A percentile compares a stretch with the other conserved stretches of the same genome.
Evolutionary conservation across 2,113 vertebrate species (phyloP).

Genomic region (Hemibagrus wyckioides): DNA sequence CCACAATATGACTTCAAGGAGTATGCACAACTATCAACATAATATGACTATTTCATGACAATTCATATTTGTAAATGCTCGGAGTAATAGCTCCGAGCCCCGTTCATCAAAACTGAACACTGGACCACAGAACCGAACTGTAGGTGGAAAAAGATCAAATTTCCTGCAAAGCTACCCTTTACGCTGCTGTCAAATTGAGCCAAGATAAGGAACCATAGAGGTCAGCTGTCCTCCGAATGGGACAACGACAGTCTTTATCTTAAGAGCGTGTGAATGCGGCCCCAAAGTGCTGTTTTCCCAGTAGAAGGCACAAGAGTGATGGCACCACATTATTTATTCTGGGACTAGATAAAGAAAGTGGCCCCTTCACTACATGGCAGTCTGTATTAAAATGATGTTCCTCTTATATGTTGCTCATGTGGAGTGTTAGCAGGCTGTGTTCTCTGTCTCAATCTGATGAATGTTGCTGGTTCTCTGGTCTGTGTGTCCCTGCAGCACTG

Average conservation of each 20-base stretch:
- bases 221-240: background rate
- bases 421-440: constrained; percentile 43
- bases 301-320: background rate
- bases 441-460: constrained; percentile 58
- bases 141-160: background rate
- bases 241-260: background rate
- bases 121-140: background rate
- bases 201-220: background rate
- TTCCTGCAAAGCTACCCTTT: background rate
- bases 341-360: background rate
- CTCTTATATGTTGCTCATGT: constrained; percentile 36
- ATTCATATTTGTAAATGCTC: background rate
- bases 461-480: constrained; percentile 36
- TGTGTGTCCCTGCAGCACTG: constrained; percentile 55
- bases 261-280: background rate
- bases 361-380: constrained; percentile 7
- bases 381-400: background rate
- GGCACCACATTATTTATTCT: background rate
- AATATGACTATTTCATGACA: background rate
- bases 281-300: background rate
- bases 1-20: background rate
- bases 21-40: background rate
- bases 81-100: background rate
- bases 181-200: background rate
- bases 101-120: background rate